Evolutionary conservation across 2,113 vertebrate species (phyloP), one percentile per base, ranked within the genome.

Genomic region (Esox niger): DNA sequence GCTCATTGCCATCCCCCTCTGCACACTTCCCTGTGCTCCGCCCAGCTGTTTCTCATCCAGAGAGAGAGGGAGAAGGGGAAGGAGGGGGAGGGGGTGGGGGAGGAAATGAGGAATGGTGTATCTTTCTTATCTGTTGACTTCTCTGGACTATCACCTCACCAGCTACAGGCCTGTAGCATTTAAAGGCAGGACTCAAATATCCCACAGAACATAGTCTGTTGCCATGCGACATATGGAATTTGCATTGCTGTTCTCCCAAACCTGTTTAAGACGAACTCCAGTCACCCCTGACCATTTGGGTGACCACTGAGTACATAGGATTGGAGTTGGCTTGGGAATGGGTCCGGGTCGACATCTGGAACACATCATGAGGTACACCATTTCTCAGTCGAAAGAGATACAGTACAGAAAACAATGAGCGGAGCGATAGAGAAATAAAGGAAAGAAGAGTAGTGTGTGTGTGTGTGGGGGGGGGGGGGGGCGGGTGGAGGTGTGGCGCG

Each of bases 271-370:
- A 55, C 68, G 52, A 49, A 52, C 57, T 65, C 35, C 62, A 63
- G 47, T 43, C 33, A 69, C 70, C 80, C 69, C 29, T 68, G 71
- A 85, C 78, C 82, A 80, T 47, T 17, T 0, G 33, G 56, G 77
- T 43, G 38, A 76, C 69, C 52, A 35, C 71, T 77, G 66, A 58
- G 75, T 30, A 73, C 68, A 70, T 72, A 71, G 62, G 2, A n/a
- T n/a, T n/a, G n/a, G 69, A 74, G 59, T 69, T 35, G 33, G 62
- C 65, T 2, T 31, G 43, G 27, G 9, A 43, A 23, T 70, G 71
- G 76, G n/a, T 23, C 55, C 65, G 64, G 69, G 66, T 71, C 33
- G 59, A 85, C 90, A 92, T 92, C 85, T 92, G 91, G 88, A 85
- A 90, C 76, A 73, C 72, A 89, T 92, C 87, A 80, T 70, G 78